Evolutionary conservation across 1,140 invertebrate genomes (phyloP).

Genomic region (Paraescarpia echinospica): DNA sequence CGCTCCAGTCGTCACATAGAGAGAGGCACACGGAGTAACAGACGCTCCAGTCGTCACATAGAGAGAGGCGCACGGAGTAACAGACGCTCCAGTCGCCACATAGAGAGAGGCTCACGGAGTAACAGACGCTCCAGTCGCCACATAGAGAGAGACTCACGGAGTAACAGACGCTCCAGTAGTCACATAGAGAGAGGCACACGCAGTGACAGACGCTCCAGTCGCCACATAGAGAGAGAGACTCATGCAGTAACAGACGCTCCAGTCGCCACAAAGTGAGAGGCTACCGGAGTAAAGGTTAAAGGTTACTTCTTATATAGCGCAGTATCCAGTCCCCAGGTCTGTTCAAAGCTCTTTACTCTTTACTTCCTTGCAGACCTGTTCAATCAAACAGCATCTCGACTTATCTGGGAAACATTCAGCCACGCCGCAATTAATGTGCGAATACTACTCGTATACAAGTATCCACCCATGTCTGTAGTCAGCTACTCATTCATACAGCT

Average conservation of each 20-base stretch:
- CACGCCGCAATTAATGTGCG: too few species aligned
- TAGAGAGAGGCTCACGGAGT: background rate
- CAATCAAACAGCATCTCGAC: too few species aligned
- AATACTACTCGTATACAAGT: too few species aligned
- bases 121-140: background rate
- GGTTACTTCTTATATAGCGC: too few species aligned
- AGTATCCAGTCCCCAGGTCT: too few species aligned
- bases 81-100: background rate
- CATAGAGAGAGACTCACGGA: background rate
- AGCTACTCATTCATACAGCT: too few species aligned
- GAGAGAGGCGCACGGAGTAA: background rate
- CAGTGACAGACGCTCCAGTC: background rate
- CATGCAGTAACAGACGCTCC: background rate
- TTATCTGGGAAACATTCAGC: too few species aligned
- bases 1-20: background rate
- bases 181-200: background rate
- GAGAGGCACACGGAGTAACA: background rate
- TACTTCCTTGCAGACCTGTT: too few species aligned
- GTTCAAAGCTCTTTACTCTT: too few species aligned
- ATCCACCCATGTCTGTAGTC: too few species aligned
- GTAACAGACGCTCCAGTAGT: background rate
- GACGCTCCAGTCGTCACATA: background rate
- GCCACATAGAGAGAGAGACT: background rate
- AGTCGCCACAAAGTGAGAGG: background rate
- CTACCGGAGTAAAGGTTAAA: too few species aligned